Evolutionary conservation across 2,797 vertebrate species (phyloP), one percentile per base, ranked within the genome.

Genomic region (Gallinago nigripennis): DNA sequence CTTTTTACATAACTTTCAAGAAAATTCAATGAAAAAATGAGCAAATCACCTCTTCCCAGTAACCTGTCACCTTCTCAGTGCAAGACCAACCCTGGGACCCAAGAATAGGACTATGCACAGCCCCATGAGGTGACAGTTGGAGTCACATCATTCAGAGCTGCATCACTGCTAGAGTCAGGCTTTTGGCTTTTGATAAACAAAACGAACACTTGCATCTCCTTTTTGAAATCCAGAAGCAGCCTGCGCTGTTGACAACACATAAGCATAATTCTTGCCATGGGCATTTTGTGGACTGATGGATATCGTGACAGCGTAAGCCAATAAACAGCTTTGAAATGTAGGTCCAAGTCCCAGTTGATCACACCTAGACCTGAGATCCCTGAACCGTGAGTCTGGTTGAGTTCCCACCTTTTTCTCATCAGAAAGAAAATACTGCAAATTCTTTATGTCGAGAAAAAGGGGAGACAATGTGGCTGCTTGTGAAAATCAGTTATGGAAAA

Each of bases 391-490:
- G 46, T 16, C 5, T 7, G 14, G 7, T 1, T 28, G 30, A 43
- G n/a, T 6, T 83, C 60, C 33, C 15, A 63, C 24, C 8, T 69
- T 46, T 25, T 68, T 35, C 46, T 87, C 10, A 28, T 21, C n/a
- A 39, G 46, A 63, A 14, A 68, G 37, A 78, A 81, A 64, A 61
- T 10, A 15, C 13, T 28, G 8, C 8, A 54, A 31, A 43, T 86
- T 61, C 28, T n/a, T 83, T 2, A 0, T 7, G 18, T 68, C 33
- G 60, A 48, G 11, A 31, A 73, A 88, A 83, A 9, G 5, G n/a
- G 43, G 84, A 86, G 13, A 16, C 18, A 25, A 24, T 0, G 0
- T 0, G 1, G 43, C 64, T 13, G 2, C 33, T 69, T 0, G 0
- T 28, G 33, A 76, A 84, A 83, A 82, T 28, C 53, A 41, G 6